Base-by-base conservation (phyloP, 2,888 invertebrate species). In the Caenorhabditis imperialis region DNA sequence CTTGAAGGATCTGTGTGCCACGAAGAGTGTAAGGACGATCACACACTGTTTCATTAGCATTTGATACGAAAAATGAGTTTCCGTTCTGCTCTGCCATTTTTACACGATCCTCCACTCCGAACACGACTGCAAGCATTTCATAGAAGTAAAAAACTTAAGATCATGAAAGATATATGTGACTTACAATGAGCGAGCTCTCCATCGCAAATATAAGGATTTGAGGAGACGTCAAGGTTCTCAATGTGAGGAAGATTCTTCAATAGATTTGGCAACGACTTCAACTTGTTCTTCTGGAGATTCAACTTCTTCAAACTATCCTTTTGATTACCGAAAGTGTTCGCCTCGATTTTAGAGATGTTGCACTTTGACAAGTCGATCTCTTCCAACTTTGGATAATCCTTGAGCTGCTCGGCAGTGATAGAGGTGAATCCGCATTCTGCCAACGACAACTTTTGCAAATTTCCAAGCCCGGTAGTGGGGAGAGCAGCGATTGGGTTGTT, bases 231-330 rank as follows among this genome's bases (percentile, higher is more conserved):
- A 53, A 90, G 51, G 3, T 79, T 73, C 54, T 86, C 75, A 3
- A 89, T 62, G 10, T 84, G 79, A 1, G 88, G 86, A 44, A 90
- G 83, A 23, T 78, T 73, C 25, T 71, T 69, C 30, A 79, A 25
- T 25, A 72, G 63, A 63, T 73, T 50, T 50, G 75, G 75, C 14
- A 94, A 89, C 61, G 92, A 91, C 14, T 92, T 92, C 48, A 95
- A 89, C 86, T 94, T 94, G 93, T 94, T 94, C 85, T 93, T 94
- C 16, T 93, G 92, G 53, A 95, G 88, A 86, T 94, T 94, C 27
- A 95, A 90, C 55, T 92, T 91, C 0, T 93, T 93, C n/a, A 95
- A 48, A 8, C 58, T 50, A 6, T 58, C 50, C 27, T 76, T 75
- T 50, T 79, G 75, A 12, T 60, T 61, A 8, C 78, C 57, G 48